Evolutionary conservation across 2,888 invertebrate species (phyloP).

Genomic region (Polymixis lichenea): DNA sequence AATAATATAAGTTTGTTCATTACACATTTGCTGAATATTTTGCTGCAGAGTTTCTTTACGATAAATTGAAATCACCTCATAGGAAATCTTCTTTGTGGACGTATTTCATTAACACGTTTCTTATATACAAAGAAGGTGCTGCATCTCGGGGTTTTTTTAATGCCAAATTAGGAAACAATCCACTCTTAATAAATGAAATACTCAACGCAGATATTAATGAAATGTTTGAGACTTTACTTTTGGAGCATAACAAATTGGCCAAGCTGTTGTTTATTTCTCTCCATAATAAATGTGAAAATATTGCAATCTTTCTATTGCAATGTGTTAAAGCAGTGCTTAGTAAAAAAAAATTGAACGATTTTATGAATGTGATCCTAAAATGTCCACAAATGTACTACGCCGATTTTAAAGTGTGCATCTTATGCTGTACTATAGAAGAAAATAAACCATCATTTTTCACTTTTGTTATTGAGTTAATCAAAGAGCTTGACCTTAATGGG

Average conservation of each 20-base stretch:
- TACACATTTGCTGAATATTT: constrained; percentile 65
- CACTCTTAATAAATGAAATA: constrained; percentile 29
- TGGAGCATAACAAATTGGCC: constrained; percentile 9
- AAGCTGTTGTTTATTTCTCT: constrained; percentile 28
- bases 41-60: constrained; percentile 54
- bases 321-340: constrained; percentile 24
- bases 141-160: constrained; percentile 48
- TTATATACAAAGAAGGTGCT: constrained; percentile 42
- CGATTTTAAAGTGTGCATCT: too few relatives aligned
- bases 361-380: neutral
- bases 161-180: constrained; percentile 39
- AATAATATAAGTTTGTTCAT: constrained; percentile 63
- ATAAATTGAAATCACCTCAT: constrained; percentile 32
- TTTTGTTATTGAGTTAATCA: too few relatives aligned
- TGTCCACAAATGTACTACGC: too few relatives aligned
- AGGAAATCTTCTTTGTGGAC: constrained; percentile 42
- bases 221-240: constrained; percentile 29
- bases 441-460: too few relatives aligned
- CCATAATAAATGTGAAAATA: constrained; percentile 43
- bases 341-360: constrained; percentile 24
- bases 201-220: neutral
- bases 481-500: too few relatives aligned
- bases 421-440: too few relatives aligned
- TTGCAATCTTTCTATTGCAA: constrained; percentile 44
- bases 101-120: constrained; percentile 43